A percentile compares a stretch with the other conserved stretches of the same genome.
phyloP scores from a whole-genome alignment of 2,888 invertebrate species.

The Nycteola revayana region DNA sequence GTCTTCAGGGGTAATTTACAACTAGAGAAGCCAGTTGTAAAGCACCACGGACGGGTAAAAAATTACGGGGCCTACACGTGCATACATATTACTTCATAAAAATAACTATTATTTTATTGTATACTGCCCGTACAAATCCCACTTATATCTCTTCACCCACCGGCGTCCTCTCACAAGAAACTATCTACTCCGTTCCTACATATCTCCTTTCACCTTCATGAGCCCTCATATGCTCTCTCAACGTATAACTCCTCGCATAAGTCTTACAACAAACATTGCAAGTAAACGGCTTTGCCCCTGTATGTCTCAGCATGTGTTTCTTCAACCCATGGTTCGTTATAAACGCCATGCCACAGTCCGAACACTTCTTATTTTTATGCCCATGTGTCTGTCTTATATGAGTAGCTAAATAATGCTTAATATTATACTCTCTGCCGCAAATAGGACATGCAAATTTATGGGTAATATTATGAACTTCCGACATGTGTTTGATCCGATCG shows the following conservation, averaged over 20 bases:
- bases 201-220: constrained; percentile 33
- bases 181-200: too few relatives aligned
- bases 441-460: constrained; percentile 63
- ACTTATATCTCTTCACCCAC: too few relatives aligned
- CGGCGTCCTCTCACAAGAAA: too few relatives aligned
- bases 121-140: too few relatives aligned
- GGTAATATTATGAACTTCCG: constrained; percentile 61
- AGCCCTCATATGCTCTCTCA: constrained; percentile 50
- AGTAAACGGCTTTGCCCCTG: constrained; percentile 57
- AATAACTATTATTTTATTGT: too few relatives aligned
- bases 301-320: constrained; percentile 70
- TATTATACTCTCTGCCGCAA: constrained; percentile 58
- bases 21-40: too few relatives aligned
- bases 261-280: constrained; percentile 61
- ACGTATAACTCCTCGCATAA: constrained; percentile 48
- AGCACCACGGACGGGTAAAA: too few relatives aligned
- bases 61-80: too few relatives aligned
- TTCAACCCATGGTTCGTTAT: constrained; percentile 71
- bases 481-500: constrained; percentile 70
- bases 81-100: too few relatives aligned
- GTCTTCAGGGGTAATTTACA: too few relatives aligned
- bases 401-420: constrained; percentile 68
- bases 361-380: constrained; percentile 69
- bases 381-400: constrained; percentile 71
- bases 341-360: constrained; percentile 73